Evolutionary conservation across 2,888 invertebrate genomes (phyloP), one percentile per base, ranked within the genome.

Genomic region (Hipparchia sbordonii): DNA sequence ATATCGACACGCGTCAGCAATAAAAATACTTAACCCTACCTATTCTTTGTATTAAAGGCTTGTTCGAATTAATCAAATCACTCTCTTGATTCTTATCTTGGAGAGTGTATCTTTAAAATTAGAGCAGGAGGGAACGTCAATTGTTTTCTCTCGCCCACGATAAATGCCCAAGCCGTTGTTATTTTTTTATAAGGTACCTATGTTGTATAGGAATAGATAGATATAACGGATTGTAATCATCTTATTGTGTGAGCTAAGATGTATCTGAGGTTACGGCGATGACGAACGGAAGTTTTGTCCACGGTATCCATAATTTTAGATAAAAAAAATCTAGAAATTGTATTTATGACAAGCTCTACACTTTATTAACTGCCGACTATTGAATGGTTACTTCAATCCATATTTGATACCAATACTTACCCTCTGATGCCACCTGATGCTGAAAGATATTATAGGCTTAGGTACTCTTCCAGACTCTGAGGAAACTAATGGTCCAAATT

Each of bases 51-150:
- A 86, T 63, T 86, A 88, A 86, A 86, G 84, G 79, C 87, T 86
- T 89, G 90, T 91, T 90, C 85, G 87, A 90, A 92, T 93, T 93
- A 93, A 93, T 93, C 93, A 92, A 93, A 93, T 93, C 92, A 92
- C 86, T 89, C 86, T 81, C 78, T 77, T 84, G 88, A 91, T 91
- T 78, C 80, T 86, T 89, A 91, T 90, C 91, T 84, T 48, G 77
- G 77, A 79, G 80, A 85, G 87, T 87, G 88, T 87, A 87, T 87
- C 87, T 90, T 88, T 85, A 85, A 91, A 93, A 93, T 93, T 93
- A 93, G 93, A 93, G 92, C 92, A 92, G 87, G 91, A 91, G 82
- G 84, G 87, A 88, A 84, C 85, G 87, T 87, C 87, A 81, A 92
- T 93, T 93, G 93, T 93, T 93, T 93, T 92, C 88, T 84, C 86